Evolutionary conservation across 1,140 invertebrate species (phyloP).

Genomic region (Polypedilum pembai): DNA sequence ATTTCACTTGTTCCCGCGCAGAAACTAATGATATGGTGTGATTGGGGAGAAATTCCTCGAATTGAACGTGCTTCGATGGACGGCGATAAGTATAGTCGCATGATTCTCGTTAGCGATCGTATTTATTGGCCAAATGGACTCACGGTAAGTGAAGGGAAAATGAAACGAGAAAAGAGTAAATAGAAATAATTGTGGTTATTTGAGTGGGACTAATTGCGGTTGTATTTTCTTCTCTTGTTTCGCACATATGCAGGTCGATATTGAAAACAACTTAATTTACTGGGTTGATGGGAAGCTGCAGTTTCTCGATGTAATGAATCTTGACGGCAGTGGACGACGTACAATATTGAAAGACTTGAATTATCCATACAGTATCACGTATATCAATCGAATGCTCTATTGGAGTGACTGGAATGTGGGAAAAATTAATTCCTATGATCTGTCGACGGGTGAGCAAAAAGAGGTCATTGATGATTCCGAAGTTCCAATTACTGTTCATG

Average conservation of each 20-base stretch:
- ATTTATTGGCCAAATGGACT: constrained; percentile 88
- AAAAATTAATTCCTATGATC: constrained; percentile 37
- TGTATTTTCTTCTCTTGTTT: background rate
- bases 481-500: constrained; percentile 38
- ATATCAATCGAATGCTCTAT: constrained; percentile 71
- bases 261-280: constrained; percentile 66
- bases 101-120: constrained; percentile 71
- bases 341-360: constrained; percentile 61
- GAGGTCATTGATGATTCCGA: constrained; percentile 42
- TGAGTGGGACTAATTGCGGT: background rate
- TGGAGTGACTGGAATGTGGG: constrained; percentile 84
- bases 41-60: constrained; percentile 86
- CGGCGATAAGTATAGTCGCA: constrained; percentile 64
- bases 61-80: constrained; percentile 85
- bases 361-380: constrained; percentile 84
- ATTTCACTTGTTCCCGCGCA: constrained; percentile 67
- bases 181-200: no score
- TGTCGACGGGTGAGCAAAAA: constrained; percentile 38
- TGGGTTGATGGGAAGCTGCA: constrained; percentile 83
- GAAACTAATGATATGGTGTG: constrained; percentile 60
- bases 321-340: constrained; percentile 68
- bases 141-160: constrained; percentile 43
- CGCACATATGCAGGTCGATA: constrained; percentile 52
- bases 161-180: no score
- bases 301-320: constrained; percentile 76